Conservation (phyloP, 2,888 invertebrate species). For the Tupiocoris notatus region DNA sequence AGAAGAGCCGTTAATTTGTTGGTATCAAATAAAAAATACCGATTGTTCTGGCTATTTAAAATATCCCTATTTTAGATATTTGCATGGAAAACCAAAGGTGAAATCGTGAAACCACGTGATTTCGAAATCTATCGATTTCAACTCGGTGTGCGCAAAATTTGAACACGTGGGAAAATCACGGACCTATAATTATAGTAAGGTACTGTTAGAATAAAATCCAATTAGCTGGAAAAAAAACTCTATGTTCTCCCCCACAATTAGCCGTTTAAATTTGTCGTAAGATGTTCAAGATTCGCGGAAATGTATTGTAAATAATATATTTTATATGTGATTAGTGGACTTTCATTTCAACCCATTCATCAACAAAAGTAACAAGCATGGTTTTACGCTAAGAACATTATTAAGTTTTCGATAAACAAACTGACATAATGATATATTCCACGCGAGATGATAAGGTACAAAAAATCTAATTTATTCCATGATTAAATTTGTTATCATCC, state of each 20-base stretch:
- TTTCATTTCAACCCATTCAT: neutral
- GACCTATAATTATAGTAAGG: neutral
- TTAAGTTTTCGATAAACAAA: no score
- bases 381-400: no score
- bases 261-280: slow-evolving; percentile 9
- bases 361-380: no score
- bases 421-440: no score
- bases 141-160: no score
- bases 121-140: neutral
- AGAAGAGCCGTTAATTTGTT: neutral
- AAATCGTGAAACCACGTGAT: neutral
- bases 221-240: neutral
- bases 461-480: no score
- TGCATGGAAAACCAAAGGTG: neutral
- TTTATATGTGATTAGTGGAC: neutral
- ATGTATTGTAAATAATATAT: slow-evolving; percentile 25
- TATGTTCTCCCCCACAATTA: neutral
- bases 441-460: no score
- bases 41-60: neutral
- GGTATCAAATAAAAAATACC: neutral
- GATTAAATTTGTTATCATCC: no score
- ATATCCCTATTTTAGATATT: neutral
- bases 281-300: slow-evolving; percentile 13
- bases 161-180: neutral
- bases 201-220: neutral